phyloP scores from a whole-genome alignment of 2,113 vertebrate genomes.

The Galeopterus variegatus region DNA sequence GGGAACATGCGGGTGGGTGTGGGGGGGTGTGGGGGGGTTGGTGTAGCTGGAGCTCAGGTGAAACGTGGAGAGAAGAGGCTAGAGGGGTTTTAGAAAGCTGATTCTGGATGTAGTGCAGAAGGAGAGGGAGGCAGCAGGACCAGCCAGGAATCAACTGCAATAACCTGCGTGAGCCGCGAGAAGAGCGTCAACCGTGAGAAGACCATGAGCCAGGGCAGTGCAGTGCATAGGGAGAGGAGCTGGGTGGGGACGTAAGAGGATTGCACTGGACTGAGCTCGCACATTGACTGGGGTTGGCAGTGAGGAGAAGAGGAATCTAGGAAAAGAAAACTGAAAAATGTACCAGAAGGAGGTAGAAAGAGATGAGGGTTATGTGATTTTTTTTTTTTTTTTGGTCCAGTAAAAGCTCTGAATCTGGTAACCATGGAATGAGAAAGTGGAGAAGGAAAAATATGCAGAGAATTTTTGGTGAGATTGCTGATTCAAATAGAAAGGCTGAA shows the following conservation, averaged over 20 bases:
- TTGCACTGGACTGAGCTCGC: not conserved
- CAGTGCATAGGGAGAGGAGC: too few relatives aligned
- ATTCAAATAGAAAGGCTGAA: not conserved
- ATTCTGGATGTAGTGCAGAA: not conserved
- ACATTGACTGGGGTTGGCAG: not conserved
- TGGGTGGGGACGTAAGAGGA: not conserved
- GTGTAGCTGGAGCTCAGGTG: too few relatives aligned
- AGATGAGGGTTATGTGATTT: too few relatives aligned
- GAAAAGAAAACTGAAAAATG: not conserved
- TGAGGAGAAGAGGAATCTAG: not conserved
- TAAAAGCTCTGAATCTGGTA: not conserved
- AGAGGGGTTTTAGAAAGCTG: not conserved
- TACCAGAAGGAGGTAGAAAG: not conserved
- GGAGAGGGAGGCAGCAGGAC: not conserved
- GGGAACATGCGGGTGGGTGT: not conserved
- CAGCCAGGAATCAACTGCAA: not conserved
- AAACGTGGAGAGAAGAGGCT: not conserved
- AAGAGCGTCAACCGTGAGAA: too few relatives aligned
- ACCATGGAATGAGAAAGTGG: not conserved
- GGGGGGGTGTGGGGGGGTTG: not conserved
- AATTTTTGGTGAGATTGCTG: not conserved
- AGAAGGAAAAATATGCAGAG: not conserved
- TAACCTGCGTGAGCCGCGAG: accelerated
- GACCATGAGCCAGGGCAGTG: not conserved
- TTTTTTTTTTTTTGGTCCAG: not conserved